Conservation (phyloP, 2,797 vertebrate species). For the Eupleurogrammus muticus region DNA sequence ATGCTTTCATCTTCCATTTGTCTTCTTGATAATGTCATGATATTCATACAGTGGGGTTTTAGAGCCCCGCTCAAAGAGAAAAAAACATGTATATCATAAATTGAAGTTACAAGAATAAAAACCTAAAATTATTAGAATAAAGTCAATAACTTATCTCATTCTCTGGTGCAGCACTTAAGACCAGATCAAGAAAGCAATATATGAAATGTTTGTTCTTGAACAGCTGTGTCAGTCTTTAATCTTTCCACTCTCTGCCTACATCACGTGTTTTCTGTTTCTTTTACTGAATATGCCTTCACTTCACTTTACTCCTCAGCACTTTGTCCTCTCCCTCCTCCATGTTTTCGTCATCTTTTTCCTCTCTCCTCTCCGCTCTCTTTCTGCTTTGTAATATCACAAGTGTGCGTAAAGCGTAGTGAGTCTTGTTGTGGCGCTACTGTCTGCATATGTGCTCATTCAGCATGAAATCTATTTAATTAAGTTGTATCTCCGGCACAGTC, state of each 20-base stretch:
- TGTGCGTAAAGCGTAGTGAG: conserved; percentile 29
- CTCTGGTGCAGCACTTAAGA: neutral
- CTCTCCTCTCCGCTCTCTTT: neutral
- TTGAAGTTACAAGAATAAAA: too few species aligned
- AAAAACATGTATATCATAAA: too few species aligned
- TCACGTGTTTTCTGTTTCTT: neutral
- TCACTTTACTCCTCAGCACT: neutral
- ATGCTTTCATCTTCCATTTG: neutral
- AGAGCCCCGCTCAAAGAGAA: too few species aligned
- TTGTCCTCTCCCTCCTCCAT: neutral
- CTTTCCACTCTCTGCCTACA: neutral
- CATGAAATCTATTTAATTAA: conserved; percentile 75
- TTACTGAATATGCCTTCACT: neutral
- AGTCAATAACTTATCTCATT: neutral
- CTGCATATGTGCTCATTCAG: conserved; percentile 64
- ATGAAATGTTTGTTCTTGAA: neutral
- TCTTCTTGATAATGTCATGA: neutral
- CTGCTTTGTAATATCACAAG: conserved; percentile 23
- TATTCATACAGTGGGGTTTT: too few species aligned
- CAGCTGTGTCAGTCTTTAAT: neutral
- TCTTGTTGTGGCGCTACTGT: conserved; percentile 19
- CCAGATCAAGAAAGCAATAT: conserved; percentile 4
- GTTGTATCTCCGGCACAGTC: conserved; percentile 29
- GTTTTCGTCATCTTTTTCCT: neutral
- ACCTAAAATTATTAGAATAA: too few species aligned